Base-by-base conservation (phyloP, 1,140 invertebrate species). In the Phortica variegata region DNA sequence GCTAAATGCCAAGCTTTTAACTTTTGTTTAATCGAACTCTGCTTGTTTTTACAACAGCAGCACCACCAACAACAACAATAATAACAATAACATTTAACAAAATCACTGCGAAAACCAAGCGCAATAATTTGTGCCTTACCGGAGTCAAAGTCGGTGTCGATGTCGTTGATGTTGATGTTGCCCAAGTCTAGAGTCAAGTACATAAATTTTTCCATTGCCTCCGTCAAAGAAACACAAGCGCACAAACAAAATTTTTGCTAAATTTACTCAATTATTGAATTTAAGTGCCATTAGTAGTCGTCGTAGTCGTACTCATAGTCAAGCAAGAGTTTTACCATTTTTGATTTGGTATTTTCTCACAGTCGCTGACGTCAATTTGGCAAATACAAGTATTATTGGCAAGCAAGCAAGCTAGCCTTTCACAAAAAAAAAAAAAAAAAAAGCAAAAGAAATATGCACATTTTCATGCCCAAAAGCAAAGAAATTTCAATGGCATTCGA, bases 401-500 rank as follows among this genome's bases (percentile, higher is more conserved):
- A 43, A 43, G 36, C 18, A 17, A 21, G 18, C 44, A 46, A 51
- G 60, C 68, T 68, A 55, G 36, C 45, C 63, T 68, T 69, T 66
- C 63, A 58, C 54, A 47, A 53, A 60, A 65, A 52, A 51, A 59
- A 47, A 38, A 5, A 8, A 15, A 17, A 17, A 8, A 34, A 34
- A n/a, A 4, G 6, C 6, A 34, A 15, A 5, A 15, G n/a, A 15
- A 9, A 9, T 15, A 34, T 9, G 32, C 9, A 15, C 32, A 9
- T 4, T 12, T 16, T 38, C 6, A 17, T 18, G 36, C 7, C 36
- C 36, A 38, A 34, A 38, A 19, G 60, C 68, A 68, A 63, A 69
- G 63, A 60, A 62, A 63, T 63, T 56, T 68, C 63, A 66, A 65
- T 65, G 47, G 47, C 47, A 65, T 61, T n/a, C n/a, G n/a, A 65